A percentile compares a stretch with the other conserved stretches of the same genome.
Evolutionary conservation across 2,113 vertebrate genomes (phyloP).

Genomic region (Catharus minimus): DNA sequence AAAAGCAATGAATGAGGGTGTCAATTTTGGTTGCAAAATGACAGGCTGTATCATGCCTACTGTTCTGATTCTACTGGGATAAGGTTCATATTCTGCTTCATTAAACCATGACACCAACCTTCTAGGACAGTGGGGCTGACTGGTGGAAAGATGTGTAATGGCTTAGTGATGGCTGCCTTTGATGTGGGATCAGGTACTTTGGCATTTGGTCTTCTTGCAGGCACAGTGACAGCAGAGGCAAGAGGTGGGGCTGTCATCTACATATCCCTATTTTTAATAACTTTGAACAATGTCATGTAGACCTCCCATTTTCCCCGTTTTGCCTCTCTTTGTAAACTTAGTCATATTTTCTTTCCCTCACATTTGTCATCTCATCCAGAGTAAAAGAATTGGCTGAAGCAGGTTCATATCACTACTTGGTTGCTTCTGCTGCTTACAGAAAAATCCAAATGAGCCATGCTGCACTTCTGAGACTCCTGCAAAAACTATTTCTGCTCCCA

Average conservation of each 20-base stretch:
- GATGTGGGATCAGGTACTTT: neutral
- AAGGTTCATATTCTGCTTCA: neutral
- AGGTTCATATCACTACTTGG: neutral
- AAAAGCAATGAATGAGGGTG: neutral
- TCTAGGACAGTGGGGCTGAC: neutral
- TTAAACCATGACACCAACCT: neutral
- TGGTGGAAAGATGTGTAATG: neutral
- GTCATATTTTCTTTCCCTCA: neutral
- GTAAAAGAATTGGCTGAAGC: neutral
- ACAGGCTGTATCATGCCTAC: fast-evolving
- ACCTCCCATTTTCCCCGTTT: neutral
- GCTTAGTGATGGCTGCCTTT: fast-evolving
- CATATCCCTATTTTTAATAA: neutral
- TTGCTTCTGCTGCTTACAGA: neutral
- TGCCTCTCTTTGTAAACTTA: neutral
- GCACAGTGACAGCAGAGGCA: neutral
- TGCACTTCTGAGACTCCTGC: neutral
- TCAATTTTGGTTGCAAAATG: neutral
- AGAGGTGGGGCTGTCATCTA: neutral
- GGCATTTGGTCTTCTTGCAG: neutral
- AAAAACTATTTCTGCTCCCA: slow-evolving; percentile 27
- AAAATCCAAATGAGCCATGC: neutral
- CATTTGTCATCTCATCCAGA: neutral
- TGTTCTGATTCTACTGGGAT: neutral
- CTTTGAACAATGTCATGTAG: neutral